These are phyloP conservation scores for Lineus longissimus DNA, from an alignment of 1,140 invertebrate genomes.

Conservation along the genomic window DNA sequence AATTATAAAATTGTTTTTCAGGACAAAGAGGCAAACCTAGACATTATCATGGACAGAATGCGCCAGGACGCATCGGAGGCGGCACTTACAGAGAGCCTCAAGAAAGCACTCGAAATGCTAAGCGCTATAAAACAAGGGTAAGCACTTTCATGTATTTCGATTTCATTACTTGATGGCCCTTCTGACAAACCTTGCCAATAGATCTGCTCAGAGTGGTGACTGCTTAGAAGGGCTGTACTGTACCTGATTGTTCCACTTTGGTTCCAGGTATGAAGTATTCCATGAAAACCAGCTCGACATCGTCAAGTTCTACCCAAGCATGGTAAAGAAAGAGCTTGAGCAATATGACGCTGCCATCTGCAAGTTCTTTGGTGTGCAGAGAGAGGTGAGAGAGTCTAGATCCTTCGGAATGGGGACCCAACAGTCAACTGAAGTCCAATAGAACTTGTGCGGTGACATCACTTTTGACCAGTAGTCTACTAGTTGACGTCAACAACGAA, in stretches of 20 bases:
- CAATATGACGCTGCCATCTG: slow-evolving; percentile 45
- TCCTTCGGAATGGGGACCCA: background rate
- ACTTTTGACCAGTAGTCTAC: too few relatives aligned
- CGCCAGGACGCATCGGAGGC: slow-evolving; percentile 48
- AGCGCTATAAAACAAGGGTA: slow-evolving; percentile 46
- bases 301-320: slow-evolving; percentile 46
- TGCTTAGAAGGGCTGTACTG: too few relatives aligned
- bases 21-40: slow-evolving; percentile 49
- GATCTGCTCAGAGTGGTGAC: too few relatives aligned
- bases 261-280: slow-evolving; percentile 45
- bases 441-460: too few relatives aligned
- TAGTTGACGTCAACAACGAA: too few relatives aligned
- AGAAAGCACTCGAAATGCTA: slow-evolving; percentile 40
- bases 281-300: slow-evolving; percentile 42
- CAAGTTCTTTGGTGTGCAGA: slow-evolving; percentile 42
- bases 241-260: too few relatives aligned
- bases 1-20: slow-evolving; percentile 18
- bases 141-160: slow-evolving; percentile 16
- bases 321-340: slow-evolving; percentile 44
- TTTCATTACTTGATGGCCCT: background rate
- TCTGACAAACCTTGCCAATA: background rate
- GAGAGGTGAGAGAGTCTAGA: slow-evolving; percentile 16
- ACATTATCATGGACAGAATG: slow-evolving; percentile 53
- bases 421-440: too few relatives aligned
- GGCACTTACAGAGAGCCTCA: slow-evolving; percentile 38